Base-by-base conservation (phyloP, 1,140 invertebrate species). In the Bombus soroeensis region DNA sequence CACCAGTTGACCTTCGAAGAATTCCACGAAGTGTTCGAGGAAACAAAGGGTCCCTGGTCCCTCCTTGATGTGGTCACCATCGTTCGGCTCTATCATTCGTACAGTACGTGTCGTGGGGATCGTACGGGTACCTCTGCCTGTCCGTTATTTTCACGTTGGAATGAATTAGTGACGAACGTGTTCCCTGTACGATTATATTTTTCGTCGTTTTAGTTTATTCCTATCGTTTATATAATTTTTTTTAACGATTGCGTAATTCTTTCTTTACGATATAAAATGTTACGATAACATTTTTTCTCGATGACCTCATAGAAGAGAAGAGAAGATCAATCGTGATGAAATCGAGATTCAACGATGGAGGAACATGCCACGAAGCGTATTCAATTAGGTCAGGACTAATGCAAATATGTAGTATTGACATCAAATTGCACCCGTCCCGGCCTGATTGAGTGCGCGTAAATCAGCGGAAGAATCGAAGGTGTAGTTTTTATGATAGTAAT, bases 401-500 rank as follows among this genome's bases (percentile, higher is more conserved):
- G 93, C 93, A 94, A 94, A 89, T 93, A 93, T 94, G 93, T 94
- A 89, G 79, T 87, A 90, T 92, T 86, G 53, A 88, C 87, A 91
- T 93, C 93, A 94, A 91, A 94, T 94, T 94, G 93, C 93, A 94
- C 93, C 89, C 88, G 93, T 94, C 93, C 93, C 93, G 93, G 93
- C 93, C 93, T 94, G 92, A 92, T 92, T 91, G 89, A 86, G 89
- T 83, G 53, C 77, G 87, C 81, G n/a, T 72, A 68, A 79, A 85
- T 81, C 89, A 59, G 62, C 90, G 34, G 47, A 72, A 66, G 68
- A 43, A 68, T 68, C 70, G 37, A 75, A 75, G 59, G 71, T 81
- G 84, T 81, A 34, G 78, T 32, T 32, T 57, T 66, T 41, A n/a
- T 22, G 25, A 37, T 53, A 22, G 28, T 10, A 25, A 85, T 62